phyloP scores from a whole-genome alignment of 1,140 invertebrate genomes.

The Olivierus martensii region DNA sequence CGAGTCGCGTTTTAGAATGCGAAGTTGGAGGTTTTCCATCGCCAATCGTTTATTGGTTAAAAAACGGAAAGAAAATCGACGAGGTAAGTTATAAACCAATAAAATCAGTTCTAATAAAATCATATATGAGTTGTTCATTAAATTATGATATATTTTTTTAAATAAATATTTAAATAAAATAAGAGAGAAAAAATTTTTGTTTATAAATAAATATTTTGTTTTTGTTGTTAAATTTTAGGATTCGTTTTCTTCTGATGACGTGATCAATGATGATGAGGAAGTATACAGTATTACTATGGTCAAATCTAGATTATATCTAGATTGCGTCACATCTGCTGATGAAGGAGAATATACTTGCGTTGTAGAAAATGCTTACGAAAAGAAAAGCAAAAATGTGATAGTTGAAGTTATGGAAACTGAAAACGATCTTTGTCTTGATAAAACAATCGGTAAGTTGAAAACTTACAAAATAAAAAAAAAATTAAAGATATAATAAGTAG shows the following conservation, averaged over 20 bases:
- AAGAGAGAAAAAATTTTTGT: too few species aligned
- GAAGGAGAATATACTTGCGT: conserved; percentile 53
- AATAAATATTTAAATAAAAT: neutral
- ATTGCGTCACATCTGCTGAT: conserved; percentile 41
- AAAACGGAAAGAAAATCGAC: conserved; percentile 28
- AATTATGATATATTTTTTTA: too few species aligned
- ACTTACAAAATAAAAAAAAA: too few species aligned
- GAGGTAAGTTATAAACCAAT: conserved; percentile 22
- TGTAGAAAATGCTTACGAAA: conserved; percentile 44
- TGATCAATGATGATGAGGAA: neutral
- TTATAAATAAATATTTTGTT: neutral
- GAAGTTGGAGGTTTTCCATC: conserved; percentile 37
- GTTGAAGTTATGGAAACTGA: too few species aligned
- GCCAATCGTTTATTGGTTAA: conserved; percentile 36
- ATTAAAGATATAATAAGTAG: too few species aligned
- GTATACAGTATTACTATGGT: neutral
- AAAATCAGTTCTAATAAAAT: neutral
- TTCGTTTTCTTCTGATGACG: neutral
- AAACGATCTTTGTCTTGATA: too few species aligned
- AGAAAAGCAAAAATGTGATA: conserved; percentile 25
- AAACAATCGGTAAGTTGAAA: too few species aligned
- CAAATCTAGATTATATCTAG: conserved; percentile 47
- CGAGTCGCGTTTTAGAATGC: conserved; percentile 28
- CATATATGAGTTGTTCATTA: too few species aligned
- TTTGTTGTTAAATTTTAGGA: conserved; percentile 1